Conservation (phyloP, 2,113 vertebrate species). For the Micronisus gabar region DNA sequence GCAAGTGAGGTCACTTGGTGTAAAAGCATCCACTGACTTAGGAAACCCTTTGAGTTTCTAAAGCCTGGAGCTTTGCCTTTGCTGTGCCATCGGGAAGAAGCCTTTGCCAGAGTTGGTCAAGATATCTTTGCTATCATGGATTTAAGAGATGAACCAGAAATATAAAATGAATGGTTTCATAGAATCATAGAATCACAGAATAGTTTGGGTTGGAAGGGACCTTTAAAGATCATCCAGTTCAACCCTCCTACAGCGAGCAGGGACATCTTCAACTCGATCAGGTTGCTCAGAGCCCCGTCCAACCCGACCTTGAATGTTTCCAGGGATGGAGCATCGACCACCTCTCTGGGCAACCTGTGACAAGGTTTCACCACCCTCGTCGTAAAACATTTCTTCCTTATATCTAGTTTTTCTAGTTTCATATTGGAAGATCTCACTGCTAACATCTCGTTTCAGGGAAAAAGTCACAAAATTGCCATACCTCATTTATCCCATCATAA, state of each 20-base stretch:
- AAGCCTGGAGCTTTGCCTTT: not conserved
- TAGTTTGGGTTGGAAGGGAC: not conserved
- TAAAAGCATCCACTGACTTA: not conserved
- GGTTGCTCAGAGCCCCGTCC: not conserved
- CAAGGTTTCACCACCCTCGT: accelerated
- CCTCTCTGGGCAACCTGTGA: not conserved
- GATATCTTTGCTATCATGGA: not conserved
- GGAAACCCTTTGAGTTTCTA: not conserved
- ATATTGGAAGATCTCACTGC: not conserved
- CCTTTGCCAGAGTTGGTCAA: not conserved
- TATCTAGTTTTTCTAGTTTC: not conserved
- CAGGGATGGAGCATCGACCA: not conserved
- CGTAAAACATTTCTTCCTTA: not conserved
- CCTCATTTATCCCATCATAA: not conserved
- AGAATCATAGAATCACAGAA: accelerated
- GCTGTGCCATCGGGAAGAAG: not conserved
- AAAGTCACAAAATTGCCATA: not conserved
- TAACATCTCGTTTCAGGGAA: not conserved
- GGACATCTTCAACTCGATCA: not conserved
- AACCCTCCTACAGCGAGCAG: accelerated
- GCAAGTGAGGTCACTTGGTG: not conserved
- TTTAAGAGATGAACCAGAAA: not conserved
- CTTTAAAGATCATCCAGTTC: accelerated
- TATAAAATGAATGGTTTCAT: not conserved
- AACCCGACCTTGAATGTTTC: not conserved